Evolutionary conservation across 2,888 invertebrate genomes (phyloP).

Genomic region (Diogma glabrata): DNA sequence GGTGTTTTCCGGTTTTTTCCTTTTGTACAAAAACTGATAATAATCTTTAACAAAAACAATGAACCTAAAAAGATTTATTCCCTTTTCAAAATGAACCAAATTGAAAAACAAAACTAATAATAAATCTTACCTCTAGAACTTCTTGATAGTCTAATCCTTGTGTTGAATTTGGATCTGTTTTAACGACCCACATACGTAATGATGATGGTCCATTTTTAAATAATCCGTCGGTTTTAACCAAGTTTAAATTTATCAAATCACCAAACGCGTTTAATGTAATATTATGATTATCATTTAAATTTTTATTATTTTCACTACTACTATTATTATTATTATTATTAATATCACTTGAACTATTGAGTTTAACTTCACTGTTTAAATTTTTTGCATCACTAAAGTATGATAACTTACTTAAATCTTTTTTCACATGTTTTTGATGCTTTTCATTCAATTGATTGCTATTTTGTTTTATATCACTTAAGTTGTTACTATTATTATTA

Average conservation of each 20-base stretch:
- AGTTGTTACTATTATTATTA: slow-evolving; percentile 23
- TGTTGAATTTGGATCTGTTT: slow-evolving; percentile 63
- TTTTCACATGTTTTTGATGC: slow-evolving; percentile 33
- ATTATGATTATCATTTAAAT: slow-evolving; percentile 34
- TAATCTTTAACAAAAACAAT: too few species aligned
- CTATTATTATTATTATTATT: slow-evolving; percentile 17
- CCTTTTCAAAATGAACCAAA: too few species aligned
- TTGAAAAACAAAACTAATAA: neutral
- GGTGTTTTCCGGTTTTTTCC: too few species aligned
- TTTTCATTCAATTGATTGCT: slow-evolving; percentile 11
- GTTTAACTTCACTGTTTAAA: slow-evolving; percentile 12
- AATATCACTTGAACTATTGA: slow-evolving; percentile 18
- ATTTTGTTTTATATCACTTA: slow-evolving; percentile 18
- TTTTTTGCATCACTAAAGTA: slow-evolving; percentile 29
- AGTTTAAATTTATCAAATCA: slow-evolving; percentile 55
- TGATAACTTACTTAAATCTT: slow-evolving; percentile 36
- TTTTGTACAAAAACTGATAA: too few species aligned
- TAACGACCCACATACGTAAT: slow-evolving; percentile 70
- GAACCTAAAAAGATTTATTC: too few species aligned
- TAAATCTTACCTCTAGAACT: slow-evolving; percentile 51
- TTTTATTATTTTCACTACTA: slow-evolving; percentile 21
- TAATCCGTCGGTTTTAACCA: slow-evolving; percentile 66
- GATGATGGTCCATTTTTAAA: slow-evolving; percentile 50
- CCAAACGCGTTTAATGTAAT: slow-evolving; percentile 75
- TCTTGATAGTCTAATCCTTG: slow-evolving; percentile 71